Conservation (phyloP, 1,140 invertebrate species). For the Ptiloglossa arizonensis region DNA sequence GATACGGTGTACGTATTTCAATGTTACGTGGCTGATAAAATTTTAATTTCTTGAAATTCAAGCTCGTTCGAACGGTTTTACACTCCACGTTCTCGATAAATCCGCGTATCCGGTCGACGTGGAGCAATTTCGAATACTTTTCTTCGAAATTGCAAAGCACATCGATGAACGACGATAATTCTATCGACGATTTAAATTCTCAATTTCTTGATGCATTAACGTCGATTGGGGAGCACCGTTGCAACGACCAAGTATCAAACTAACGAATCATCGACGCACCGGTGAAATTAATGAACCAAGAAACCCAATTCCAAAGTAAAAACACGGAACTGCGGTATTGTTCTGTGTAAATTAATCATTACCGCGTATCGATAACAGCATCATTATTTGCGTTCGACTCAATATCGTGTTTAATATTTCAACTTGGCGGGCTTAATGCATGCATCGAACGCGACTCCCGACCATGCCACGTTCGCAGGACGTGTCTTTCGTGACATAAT, state of each 20-base stretch:
- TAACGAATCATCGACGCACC: not conserved
- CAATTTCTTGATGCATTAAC: too few species aligned
- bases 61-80: too few species aligned
- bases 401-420: constrained; percentile 40
- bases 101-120: too few species aligned
- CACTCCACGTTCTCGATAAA: too few species aligned
- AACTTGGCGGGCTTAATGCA: constrained; percentile 6
- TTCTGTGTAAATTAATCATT: constrained; percentile 23
- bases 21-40: too few species aligned
- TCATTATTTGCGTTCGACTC: constrained; percentile 30
- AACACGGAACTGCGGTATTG: not conserved
- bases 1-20: too few species aligned
- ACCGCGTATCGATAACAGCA: not conserved
- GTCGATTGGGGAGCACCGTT: too few species aligned
- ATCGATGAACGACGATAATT: too few species aligned
- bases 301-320: not conserved
- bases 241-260: not conserved
- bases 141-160: too few species aligned
- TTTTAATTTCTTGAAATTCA: too few species aligned
- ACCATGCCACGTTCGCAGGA: not conserved
- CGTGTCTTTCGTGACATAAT: constrained; percentile 43
- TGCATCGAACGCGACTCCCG: not conserved
- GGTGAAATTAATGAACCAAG: not conserved
- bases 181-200: too few species aligned
- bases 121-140: too few species aligned